Base-by-base conservation (phyloP, 2,888 invertebrate genomes). In the Phoronis australis region DNA sequence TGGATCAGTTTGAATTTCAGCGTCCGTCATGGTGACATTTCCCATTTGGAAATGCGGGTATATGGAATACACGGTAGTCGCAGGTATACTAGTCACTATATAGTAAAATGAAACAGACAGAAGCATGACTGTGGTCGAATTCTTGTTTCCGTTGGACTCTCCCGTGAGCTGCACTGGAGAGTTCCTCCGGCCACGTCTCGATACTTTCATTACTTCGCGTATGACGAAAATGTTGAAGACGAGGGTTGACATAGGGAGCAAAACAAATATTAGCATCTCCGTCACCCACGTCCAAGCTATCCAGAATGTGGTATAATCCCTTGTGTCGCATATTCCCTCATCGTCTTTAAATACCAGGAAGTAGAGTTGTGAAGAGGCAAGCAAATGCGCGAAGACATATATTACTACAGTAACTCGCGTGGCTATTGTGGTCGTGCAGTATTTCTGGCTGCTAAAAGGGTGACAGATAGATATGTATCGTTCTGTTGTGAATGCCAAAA, bases 401-500 rank as follows among this genome's bases (percentile, higher is more conserved):
- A 75, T 56, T 23, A 54, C 56, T 12, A 56, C 46, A n/a, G 70
- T 66, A 3, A 71, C 71, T 27, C 64, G 59, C 42, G 67, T 60
- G 9, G 73, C 71, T 20, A 70, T 51, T 21, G 51, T 57, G 1
- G 68, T 66, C 2, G 73, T 73, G 51, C 73, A 74, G 51, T 54
- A 68, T 37, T 59, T 57, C 47, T 73, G 74, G 21, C 73, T 49
- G 48, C 65, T 62, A 48, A 73, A 75, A 12, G 76, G 76, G 55
- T 75, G 73, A 46, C 75, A 76, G 21, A 76, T 68, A 21, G 72
- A 69, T 40, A 75, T 71, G 58, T 73, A 76, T 21, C 75, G 51
- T 50, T 76, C 75, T 18, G 73, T 68, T 4, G 76, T 76, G 50
- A 76, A 76, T 2, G 68, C 72, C 15, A 76, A 60, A 25, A 75